phyloP scores from a whole-genome alignment of 2,797 vertebrate species.

The Cynopterus sphinx region DNA sequence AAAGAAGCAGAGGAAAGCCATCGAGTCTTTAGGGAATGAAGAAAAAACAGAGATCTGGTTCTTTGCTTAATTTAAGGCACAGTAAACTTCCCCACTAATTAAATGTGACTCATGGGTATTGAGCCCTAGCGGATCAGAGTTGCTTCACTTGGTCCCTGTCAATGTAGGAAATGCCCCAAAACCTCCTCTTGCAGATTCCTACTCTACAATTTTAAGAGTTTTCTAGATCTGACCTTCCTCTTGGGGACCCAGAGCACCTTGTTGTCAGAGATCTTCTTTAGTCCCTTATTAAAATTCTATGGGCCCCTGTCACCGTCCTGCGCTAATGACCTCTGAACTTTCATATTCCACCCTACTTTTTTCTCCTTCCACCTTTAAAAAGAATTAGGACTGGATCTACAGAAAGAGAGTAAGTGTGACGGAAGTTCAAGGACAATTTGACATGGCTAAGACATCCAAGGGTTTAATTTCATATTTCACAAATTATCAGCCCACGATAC shows the following conservation, averaged over 20 bases:
- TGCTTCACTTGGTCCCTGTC: neutral
- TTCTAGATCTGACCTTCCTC: neutral
- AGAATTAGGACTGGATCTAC: neutral
- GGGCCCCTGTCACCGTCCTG: neutral
- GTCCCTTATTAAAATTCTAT: neutral
- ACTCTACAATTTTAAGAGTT: neutral
- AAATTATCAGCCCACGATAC: neutral
- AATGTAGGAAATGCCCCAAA: neutral
- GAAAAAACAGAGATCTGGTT: neutral
- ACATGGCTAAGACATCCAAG: neutral
- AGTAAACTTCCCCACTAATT: neutral
- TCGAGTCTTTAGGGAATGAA: neutral
- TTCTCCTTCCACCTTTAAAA: neutral
- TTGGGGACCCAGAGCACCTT: neutral
- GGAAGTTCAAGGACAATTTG: neutral
- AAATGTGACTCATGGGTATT: fast-evolving
- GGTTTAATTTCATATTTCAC: neutral
- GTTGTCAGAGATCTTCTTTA: neutral
- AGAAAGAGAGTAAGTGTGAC: neutral
- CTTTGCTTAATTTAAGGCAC: neutral
- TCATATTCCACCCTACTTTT: neutral
- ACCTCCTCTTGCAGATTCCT: neutral
- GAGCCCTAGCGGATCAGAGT: neutral
- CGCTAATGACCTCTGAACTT: neutral
- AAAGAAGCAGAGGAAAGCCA: neutral